Percentiles rank a stretch among this genome's conserved stretches.
Conservation (phyloP, 2,888 invertebrate species). For the Camponotus fellah region DNA sequence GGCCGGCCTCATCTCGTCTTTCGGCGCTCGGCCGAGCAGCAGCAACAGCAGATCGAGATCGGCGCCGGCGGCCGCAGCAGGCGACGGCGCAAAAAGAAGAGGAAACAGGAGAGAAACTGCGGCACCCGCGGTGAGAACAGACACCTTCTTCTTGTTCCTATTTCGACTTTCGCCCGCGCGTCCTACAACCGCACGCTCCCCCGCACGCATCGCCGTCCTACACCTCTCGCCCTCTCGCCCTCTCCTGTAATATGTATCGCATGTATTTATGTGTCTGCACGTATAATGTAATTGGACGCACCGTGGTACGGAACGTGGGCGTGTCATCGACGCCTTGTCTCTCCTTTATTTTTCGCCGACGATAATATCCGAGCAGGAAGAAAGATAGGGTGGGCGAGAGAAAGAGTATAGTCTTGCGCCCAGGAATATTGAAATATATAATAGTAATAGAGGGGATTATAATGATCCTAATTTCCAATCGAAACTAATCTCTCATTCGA, state of each 20-base stretch:
- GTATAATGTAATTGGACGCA: constrained; percentile 69
- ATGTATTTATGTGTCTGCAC: constrained; percentile 70
- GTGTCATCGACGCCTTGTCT: constrained; percentile 56
- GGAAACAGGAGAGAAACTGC: constrained; percentile 86
- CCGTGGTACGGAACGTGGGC: constrained; percentile 63
- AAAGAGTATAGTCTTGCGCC: constrained; percentile 30
- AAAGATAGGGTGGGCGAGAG: constrained; percentile 13
- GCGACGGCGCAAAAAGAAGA: constrained; percentile 85
- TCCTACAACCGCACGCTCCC: constrained; percentile 21
- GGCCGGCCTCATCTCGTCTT: constrained; percentile 78
- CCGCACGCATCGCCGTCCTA: constrained; percentile 15
- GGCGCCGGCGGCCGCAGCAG: constrained; percentile 66
- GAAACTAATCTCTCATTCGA: neutral
- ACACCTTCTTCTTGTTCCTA: constrained; percentile 62
- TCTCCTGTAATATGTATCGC: constrained; percentile 59
- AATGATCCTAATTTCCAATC: neutral
- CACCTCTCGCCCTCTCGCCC: constrained; percentile 15
- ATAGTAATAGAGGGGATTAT: neutral
- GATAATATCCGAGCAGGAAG: constrained; percentile 47
- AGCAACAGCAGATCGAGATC: constrained; percentile 67
- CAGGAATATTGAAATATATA: constrained; percentile 10
- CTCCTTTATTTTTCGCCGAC: constrained; percentile 58
- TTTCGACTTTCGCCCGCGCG: constrained; percentile 36
- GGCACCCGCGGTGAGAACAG: constrained; percentile 84
- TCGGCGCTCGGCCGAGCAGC: constrained; percentile 65